Evolutionary conservation across 2,113 vertebrate species (phyloP), one percentile per base, ranked within the genome.

Genomic region (Centropristis striata): DNA sequence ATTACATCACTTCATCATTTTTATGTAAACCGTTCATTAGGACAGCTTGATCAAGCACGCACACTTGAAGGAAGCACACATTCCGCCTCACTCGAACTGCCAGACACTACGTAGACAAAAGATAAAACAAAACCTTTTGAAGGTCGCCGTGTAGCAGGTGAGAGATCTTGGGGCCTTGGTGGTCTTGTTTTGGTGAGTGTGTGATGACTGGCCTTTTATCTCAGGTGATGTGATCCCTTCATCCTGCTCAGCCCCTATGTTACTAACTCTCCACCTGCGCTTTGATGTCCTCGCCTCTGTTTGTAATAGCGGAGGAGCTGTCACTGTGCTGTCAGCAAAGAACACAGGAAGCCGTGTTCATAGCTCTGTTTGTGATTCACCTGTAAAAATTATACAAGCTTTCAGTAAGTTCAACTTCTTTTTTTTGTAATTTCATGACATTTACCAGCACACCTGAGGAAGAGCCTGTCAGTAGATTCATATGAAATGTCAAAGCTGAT

Each of bases 221-320:
- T 89, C 44, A 64, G 84, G 75, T 79, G 89, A 85, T 83, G 85
- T 21, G 86, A 91, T 85, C 85, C 76, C 78, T 82, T 72, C 81
- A 80, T 91, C 85, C 86, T 64, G 78, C 81, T 86, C 88, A 67
- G 88, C 91, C 92, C 90, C 67, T 36, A 91, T 90, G 80, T 75
- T 80, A 25, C 73, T 6, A 61, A 77, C 76, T 50, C 82, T 80
- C 78, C 90, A 93, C 85, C 90, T 93, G 91, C 49, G 12, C 90
- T 94, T 92, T 94, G 87, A 93, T 87, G 89, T 90, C 63, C 60
- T 49, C 7, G 5, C 46, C 37, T 25, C 70, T 0, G 10, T 54
- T 54, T 68, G 49, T 39, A 8, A 41, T 1, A 57, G 36, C 15
- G 1, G 16, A 46, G 71, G 23, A 44, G 53, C 44, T 18, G 54